phyloP scores from a whole-genome alignment of 2,797 vertebrate species.

The Hybognathus amarus region DNA sequence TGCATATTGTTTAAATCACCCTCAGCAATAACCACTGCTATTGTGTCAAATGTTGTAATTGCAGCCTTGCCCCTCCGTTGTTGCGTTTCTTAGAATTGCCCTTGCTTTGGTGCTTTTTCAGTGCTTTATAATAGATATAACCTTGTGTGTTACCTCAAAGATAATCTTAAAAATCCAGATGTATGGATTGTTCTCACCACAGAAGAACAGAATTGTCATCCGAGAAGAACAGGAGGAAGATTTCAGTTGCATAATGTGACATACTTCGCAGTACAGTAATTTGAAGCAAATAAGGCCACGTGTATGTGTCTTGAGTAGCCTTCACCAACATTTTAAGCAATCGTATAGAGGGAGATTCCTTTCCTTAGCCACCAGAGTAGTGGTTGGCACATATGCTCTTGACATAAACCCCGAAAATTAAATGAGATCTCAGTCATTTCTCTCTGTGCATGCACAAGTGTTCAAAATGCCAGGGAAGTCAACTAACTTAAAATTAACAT shows the following conservation, averaged over 20 bases:
- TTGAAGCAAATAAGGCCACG: not conserved
- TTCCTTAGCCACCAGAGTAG: not conserved
- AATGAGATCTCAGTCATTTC: not conserved
- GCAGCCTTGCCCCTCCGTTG: not conserved
- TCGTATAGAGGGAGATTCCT: not conserved
- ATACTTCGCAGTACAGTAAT: not conserved
- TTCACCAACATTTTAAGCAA: not conserved
- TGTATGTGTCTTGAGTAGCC: not conserved
- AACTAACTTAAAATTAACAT: not conserved
- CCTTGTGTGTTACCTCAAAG: slow-evolving; percentile 8
- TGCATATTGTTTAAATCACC: not conserved
- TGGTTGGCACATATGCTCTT: not conserved
- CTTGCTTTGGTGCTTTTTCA: not conserved
- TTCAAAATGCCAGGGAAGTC: not conserved
- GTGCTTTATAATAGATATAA: slow-evolving; percentile 12
- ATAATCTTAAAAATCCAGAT: not conserved
- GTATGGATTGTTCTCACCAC: slow-evolving; percentile 14
- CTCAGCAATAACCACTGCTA: not conserved
- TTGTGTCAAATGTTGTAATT: not conserved
- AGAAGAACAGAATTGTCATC: not conserved
- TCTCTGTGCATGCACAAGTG: not conserved
- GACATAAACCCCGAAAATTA: not conserved
- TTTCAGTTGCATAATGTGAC: not conserved
- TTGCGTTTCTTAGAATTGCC: not conserved
- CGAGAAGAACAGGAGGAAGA: not conserved